Evolutionary conservation across 2,113 vertebrate genomes (phyloP).

Genomic region (Calidris pugnax): DNA sequence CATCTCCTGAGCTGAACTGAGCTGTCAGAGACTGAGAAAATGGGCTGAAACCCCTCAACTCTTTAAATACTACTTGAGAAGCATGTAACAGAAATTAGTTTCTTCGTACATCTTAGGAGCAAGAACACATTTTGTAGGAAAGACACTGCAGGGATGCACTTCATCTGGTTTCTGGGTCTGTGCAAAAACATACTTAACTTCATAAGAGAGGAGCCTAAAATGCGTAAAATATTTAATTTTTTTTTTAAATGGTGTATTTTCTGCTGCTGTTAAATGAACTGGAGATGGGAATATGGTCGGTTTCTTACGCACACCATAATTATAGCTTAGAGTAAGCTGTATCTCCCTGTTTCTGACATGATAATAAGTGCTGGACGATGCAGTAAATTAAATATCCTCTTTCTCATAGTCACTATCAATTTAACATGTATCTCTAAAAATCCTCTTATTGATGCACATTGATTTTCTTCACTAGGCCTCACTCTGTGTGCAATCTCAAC

Average conservation of each 20-base stretch:
- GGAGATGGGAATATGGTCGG: not conserved
- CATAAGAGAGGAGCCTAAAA: not conserved
- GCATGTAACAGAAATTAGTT: not conserved
- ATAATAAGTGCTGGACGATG: not conserved
- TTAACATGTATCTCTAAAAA: not conserved
- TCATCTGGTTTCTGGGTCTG: not conserved
- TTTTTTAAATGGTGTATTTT: not conserved
- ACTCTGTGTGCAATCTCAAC: not conserved
- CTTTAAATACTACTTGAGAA: not conserved
- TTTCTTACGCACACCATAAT: not conserved
- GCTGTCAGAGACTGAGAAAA: not conserved
- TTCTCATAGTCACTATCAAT: not conserved
- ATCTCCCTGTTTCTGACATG: not conserved
- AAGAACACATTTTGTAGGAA: not conserved
- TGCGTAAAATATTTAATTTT: not conserved
- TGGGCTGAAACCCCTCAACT: not conserved
- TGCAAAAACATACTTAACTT: fast-evolving
- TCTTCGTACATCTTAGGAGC: not conserved
- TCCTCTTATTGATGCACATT: not conserved
- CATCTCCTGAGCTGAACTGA: not conserved
- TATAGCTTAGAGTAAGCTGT: not conserved
- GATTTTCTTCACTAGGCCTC: not conserved
- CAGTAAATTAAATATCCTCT: not conserved
- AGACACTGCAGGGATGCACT: not conserved
- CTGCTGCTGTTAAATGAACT: not conserved